Conservation (phyloP, 2,888 invertebrate genomes). For the Andrena minutula region DNA sequence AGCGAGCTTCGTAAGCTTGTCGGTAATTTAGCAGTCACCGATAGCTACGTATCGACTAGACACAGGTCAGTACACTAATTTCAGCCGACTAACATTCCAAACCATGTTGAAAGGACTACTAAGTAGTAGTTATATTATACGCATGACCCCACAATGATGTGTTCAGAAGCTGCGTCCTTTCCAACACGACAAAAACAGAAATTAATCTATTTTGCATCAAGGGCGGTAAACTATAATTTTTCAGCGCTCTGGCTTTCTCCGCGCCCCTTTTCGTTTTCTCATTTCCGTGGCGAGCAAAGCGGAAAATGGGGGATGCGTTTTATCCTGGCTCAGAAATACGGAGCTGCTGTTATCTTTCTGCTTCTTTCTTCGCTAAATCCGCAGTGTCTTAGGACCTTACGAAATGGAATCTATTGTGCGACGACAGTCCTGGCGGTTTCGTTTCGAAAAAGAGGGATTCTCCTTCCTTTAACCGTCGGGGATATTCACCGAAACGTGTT, state of each 20-base stretch:
- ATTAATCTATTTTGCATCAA: conserved; percentile 50
- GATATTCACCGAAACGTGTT: too few species aligned
- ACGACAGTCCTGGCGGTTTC: conserved; percentile 8
- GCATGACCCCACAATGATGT: not conserved
- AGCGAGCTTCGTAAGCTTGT: not conserved
- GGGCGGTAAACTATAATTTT: conserved; percentile 57
- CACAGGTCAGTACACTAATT: not conserved
- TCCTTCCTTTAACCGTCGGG: not conserved
- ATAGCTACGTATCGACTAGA: not conserved
- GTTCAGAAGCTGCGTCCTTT: not conserved
- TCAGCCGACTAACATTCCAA: too few species aligned
- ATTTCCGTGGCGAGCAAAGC: conserved; percentile 39
- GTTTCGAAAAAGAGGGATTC: not conserved
- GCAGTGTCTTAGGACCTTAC: not conserved
- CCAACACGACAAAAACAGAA: conserved; percentile 21
- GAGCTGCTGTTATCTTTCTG: conserved; percentile 45
- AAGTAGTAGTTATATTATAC: not conserved
- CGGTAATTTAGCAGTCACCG: conserved; percentile 43
- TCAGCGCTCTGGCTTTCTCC: conserved; percentile 2
- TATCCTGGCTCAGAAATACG: conserved; percentile 28
- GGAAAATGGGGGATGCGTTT: conserved; percentile 34
- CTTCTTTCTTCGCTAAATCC: conserved; percentile 38
- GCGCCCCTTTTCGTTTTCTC: conserved; percentile 19
- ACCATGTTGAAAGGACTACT: too few species aligned
- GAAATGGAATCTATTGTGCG: conserved; percentile 37